These are phyloP conservation scores for Aptenodytes patagonicus DNA, from an alignment of 2,113 vertebrate species.

Conservation along the genomic window DNA sequence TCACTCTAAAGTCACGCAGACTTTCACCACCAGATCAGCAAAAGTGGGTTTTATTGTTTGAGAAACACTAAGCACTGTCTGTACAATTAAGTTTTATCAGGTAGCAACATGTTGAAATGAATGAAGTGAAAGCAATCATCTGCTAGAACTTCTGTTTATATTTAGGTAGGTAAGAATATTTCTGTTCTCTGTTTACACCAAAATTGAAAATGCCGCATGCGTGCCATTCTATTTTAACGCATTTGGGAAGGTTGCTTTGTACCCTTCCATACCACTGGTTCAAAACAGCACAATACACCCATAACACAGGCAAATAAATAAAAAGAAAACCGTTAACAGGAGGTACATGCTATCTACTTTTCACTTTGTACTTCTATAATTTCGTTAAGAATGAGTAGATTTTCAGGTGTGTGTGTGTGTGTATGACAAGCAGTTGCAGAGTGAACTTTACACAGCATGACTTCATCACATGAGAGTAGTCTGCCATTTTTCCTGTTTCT, in stretches of 20 bases:
- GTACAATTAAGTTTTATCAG: neutral
- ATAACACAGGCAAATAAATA: neutral
- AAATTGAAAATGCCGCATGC: fast-evolving
- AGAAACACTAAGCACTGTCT: neutral
- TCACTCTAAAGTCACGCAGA: neutral
- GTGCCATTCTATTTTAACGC: fast-evolving
- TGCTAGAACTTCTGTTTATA: neutral
- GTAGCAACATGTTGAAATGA: neutral
- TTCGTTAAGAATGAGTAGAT: neutral
- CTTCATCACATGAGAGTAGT: neutral
- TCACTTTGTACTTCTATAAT: neutral
- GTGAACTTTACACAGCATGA: constrained; percentile 5
- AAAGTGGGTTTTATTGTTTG: neutral
- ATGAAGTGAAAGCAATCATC: neutral
- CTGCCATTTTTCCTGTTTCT: constrained; percentile 1
- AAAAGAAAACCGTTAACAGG: neutral
- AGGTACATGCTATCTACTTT: fast-evolving
- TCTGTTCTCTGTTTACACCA: neutral
- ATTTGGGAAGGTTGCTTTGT: neutral
- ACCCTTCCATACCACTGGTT: neutral
- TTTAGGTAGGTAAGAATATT: neutral
- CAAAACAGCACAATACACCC: neutral
- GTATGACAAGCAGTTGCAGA: neutral
- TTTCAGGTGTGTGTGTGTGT: neutral
- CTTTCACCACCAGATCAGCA: neutral